Conservation (phyloP, 2,113 vertebrate species). For the Heliornis fulica region DNA sequence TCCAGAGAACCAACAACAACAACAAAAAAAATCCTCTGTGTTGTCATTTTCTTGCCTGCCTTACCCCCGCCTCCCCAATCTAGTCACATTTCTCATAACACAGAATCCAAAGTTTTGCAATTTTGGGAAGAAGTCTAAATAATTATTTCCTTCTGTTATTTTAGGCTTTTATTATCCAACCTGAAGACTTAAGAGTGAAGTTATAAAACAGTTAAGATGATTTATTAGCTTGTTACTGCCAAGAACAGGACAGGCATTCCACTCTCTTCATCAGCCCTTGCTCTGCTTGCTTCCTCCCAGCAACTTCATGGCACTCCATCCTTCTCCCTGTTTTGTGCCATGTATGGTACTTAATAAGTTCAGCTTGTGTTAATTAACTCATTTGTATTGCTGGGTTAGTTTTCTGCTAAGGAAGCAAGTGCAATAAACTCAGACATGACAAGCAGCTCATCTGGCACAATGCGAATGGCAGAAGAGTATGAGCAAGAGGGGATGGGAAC, state of each 20-base stretch:
- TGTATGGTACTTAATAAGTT: not conserved
- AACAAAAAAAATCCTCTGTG: not conserved
- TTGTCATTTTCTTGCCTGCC: not conserved
- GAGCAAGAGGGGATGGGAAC: not conserved
- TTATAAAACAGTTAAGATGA: slow-evolving; percentile 57
- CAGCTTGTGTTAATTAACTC: not conserved
- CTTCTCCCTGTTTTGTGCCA: not conserved
- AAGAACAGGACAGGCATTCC: slow-evolving; percentile 51
- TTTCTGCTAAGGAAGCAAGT: not conserved
- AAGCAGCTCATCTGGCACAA: not conserved
- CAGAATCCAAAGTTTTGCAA: not conserved
- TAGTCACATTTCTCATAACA: not conserved
- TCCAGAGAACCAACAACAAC: not conserved
- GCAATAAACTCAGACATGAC: not conserved
- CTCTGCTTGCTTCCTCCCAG: slow-evolving; percentile 26
- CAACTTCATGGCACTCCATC: not conserved
- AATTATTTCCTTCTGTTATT: slow-evolving; percentile 46
- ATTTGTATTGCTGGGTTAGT: slow-evolving; percentile 17
- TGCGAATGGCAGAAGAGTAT: not conserved
- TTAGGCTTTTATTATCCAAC: slow-evolving; percentile 29
- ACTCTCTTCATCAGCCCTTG: slow-evolving; percentile 35
- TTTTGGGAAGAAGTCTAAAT: not conserved
- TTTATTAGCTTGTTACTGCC: slow-evolving; percentile 55
- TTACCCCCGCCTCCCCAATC: too few relatives aligned
- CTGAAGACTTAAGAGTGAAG: slow-evolving; percentile 36